Evolutionary conservation across 2,888 invertebrate genomes (phyloP), one percentile per base, ranked within the genome.

Genomic region (Liposcelis brunnea): DNA sequence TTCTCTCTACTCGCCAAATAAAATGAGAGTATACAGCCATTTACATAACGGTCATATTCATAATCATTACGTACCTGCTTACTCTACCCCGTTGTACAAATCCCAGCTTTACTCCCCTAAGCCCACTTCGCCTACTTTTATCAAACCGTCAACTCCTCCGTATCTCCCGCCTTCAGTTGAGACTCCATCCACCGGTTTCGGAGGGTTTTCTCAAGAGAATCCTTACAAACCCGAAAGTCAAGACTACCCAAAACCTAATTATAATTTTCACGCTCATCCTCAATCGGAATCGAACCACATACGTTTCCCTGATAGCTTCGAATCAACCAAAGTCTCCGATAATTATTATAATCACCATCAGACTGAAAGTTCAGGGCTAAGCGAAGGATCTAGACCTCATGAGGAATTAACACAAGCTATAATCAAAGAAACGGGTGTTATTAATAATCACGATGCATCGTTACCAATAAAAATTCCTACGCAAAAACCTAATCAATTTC

Each of bases 391-490:
- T 7, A n/a, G 19, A 6, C 12, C 18, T 19, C 40, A 40, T 6
- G 15, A n/a, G 11, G 40, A 40, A 18, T n/a, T 40, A n/a, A 40
- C 40, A 7, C 40, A 40, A 19, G 40, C 40, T 40, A 14, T 18
- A 5, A 18, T 40, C 7, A 21, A 21, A 14, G 19, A 40, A 19
- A 5, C 15, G 6, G 40, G 40, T 7, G 19, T 40, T 16, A 40
- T 40, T 19, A 40, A 40, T 21, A 40, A 40, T 11, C 21, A 40
- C 21, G 40, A 40, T 18, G 40, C 40, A 21, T 19, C 15, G 4
- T 19, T 40, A 18, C 40, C 40, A 19, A 6, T 40, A n/a, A 40
- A 40, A 19, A 40, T 40, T 6, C 40, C 40, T 7, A 40, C 16
- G 18, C 40, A 16, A 18, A 40, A 40, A 21, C 40, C 40, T 18